Base-by-base conservation (phyloP, 1,140 invertebrate genomes). In the Acyrthosiphon pisum region DNA sequence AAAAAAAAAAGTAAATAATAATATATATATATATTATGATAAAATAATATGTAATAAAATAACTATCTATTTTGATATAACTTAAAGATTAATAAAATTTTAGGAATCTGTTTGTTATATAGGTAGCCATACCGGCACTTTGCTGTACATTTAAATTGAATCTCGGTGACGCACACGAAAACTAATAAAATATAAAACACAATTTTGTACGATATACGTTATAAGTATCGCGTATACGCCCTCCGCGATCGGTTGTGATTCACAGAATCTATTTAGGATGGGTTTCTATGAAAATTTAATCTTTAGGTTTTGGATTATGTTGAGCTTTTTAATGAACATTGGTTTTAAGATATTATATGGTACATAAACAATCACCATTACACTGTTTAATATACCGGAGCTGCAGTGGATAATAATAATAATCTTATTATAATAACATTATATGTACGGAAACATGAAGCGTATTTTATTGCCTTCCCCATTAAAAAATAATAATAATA, bases 401-500 rank as follows among this genome's bases (percentile, higher is more conserved):
- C 26, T 86, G 83, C 83, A 48, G 44, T 46, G 41, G 6, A 18
- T 46, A n/a, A 46, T 86, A 86, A 53, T 89, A 89, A 89, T 50
- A 89, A 89, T 37, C n/a, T 53, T 89, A 53, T 88, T 35, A 35
- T 22, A 88, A 88, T 50, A 88, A n/a, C 37, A 56, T 35, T 23
- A 23, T 90, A 41, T 60, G 35, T 60, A 90, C 53, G 88, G 88
- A 90, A 90, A 90, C 88, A 90, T 56, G 53, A 91, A 91, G 90
- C 90, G 90, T 91, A 91, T 91, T 81, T 35, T 91, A 91, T 91
- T 81, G 90, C 90, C 68, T 76, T 91, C 90, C 90, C 90, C 90
- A 23, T 91, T 76, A 44, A 44, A 41, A 91, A 68, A 81, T 81
- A 91, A 91, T 30, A 68, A 68, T 68, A 44, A 68, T 68, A 84